Base-by-base conservation (phyloP, 2,888 invertebrate species). In the Noctua pronuba region DNA sequence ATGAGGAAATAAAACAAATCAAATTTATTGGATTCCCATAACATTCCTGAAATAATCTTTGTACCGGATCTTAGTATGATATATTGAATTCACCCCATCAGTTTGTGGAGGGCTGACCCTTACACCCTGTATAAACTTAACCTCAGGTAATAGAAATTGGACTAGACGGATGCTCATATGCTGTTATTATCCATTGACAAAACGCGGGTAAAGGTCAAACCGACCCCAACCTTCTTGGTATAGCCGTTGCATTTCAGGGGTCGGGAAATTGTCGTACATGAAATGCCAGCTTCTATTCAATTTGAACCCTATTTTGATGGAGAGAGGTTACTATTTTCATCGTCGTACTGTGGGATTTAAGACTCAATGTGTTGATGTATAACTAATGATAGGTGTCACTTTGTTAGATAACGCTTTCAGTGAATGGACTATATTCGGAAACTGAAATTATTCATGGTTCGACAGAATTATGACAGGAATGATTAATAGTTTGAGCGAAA, bases 371-470 rank as follows among this genome's bases (percentile, higher is more conserved):
- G 52, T 21, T 64, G 8, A 67, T 52, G n/a, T 18, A 75, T 79
- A 52, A 52, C 41, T 79, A 75, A 82, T 68, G 46, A 81, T 46
- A 67, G 44, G 62, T 75, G 67, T 75, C 66, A 67, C 38, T 46
- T 41, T 73, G 73, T 67, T 75, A 67, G 76, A 38, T 64, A 75
- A 64, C 44, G 44, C 2, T 55, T 82, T 44, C 44, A 21, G 44
- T 75, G 52, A 79, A 75, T 82, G 44, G 60, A 75, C 35, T 67
- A 75, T 62, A 55, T 62, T 75, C 24, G 60, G 52, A 55, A 46
- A 74, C 44, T 21, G 66, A 74, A 44, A 78, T 80, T 44, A 67
- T 74, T 74, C 35, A 81, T 28, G 82, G 67, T 81, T 28, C 75
- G n/a, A 11, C 28, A 21, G 46, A 75, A 66, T 73, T 49, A 58